Conservation (phyloP, 2,888 invertebrate species). For the Aleiodes leptofemur region DNA sequence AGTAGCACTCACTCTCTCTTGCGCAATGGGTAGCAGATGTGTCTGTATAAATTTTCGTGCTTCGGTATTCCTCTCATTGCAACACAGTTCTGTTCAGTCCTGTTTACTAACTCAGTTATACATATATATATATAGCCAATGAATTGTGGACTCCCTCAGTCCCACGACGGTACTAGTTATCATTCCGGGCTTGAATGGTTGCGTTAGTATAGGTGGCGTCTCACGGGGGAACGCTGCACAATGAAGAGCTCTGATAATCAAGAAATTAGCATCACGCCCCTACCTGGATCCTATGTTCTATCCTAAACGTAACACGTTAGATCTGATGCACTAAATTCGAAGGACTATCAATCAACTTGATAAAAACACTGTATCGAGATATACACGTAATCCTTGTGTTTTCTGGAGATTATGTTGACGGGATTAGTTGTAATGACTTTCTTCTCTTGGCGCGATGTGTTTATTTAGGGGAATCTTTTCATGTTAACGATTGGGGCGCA, state of each 20-base stretch:
- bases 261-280: slow-evolving; percentile 52
- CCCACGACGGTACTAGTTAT: slow-evolving; percentile 1
- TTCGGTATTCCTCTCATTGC: slow-evolving; percentile 48
- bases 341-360: too few species aligned
- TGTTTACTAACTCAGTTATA: neutral
- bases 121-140: neutral
- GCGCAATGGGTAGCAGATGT: slow-evolving; percentile 70
- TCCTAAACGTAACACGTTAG: slow-evolving; percentile 3
- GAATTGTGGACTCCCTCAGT: neutral
- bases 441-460: neutral
- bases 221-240: slow-evolving; percentile 33
- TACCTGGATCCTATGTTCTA: slow-evolving; percentile 11
- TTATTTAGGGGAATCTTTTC: too few species aligned
- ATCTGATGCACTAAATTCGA: neutral
- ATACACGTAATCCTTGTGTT: too few species aligned
- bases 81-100: neutral
- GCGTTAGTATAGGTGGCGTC: neutral
- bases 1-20: slow-evolving; percentile 50
- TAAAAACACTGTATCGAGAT: too few species aligned
- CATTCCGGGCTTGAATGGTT: slow-evolving; percentile 38
- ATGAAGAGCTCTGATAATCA: slow-evolving; percentile 49
- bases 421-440: neutral
- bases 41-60: slow-evolving; percentile 69
- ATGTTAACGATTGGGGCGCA: too few species aligned
- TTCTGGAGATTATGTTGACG: too few species aligned